Evolutionary conservation across 2,888 invertebrate species (phyloP).

Genomic region (Pocota personata): DNA sequence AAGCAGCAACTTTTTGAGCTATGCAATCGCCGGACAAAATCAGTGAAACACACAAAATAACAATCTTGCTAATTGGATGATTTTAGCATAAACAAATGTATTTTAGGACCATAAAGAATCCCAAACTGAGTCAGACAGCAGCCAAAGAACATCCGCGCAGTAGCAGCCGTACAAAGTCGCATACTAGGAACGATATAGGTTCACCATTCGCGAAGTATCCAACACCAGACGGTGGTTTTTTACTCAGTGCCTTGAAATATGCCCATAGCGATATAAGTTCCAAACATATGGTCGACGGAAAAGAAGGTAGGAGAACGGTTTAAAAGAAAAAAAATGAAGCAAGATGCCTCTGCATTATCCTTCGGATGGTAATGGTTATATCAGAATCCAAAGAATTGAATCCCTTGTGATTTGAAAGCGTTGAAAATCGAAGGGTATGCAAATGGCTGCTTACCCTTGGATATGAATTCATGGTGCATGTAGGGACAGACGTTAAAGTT

Average conservation of each 20-base stretch:
- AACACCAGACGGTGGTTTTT: conserved; percentile 21
- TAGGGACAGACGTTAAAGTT: conserved; percentile 43
- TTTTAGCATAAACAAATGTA: conserved; percentile 83
- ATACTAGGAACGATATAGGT: conserved; percentile 23
- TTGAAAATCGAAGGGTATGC: conserved; percentile 60
- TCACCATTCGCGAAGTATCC: conserved; percentile 49
- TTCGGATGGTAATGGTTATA: conserved; percentile 68
- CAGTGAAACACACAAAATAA: conserved; percentile 82
- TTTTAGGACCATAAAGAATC: conserved; percentile 77
- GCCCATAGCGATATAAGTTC: conserved; percentile 27
- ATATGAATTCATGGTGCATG: conserved; percentile 43
- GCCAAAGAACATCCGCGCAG: conserved; percentile 13
- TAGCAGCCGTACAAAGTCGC: conserved; percentile 19
- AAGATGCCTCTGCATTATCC: conserved; percentile 50
- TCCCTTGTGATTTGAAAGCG: conserved; percentile 58
- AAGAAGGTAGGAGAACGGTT: conserved; percentile 10
- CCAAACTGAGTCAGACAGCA: conserved; percentile 59
- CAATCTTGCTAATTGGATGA: conserved; percentile 83
- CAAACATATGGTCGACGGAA: conserved; percentile 55
- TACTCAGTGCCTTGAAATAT: conserved; percentile 14
- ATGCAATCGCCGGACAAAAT: conserved; percentile 78
- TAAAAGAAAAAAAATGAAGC: conserved; percentile 3
- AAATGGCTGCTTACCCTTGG: conserved; percentile 58
- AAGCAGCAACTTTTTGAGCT: conserved; percentile 65
- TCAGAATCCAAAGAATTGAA: conserved; percentile 58